Evolutionary conservation across 2,113 vertebrate genomes (phyloP).

Genomic region (Piaya cayana): DNA sequence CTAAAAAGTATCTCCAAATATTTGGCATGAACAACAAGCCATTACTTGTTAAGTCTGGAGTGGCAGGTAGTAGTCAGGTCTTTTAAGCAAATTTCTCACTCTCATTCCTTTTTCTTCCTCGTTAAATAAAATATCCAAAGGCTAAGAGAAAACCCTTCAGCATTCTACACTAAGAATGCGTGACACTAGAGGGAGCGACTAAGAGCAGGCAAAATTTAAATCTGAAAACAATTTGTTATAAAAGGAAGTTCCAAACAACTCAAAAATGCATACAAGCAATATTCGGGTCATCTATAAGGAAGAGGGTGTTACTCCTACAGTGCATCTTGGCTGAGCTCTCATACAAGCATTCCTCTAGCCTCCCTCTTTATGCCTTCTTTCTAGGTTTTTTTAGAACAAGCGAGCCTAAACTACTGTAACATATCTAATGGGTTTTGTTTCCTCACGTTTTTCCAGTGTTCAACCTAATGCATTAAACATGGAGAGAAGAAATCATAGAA

Average conservation of each 20-base stretch:
- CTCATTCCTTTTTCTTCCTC: background rate
- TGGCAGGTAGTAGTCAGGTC: fast-evolving
- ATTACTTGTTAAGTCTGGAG: background rate
- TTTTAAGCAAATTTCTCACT: background rate
- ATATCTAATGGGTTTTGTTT: background rate
- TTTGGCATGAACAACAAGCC: background rate
- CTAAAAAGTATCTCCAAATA: background rate
- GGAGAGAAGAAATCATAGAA: background rate
- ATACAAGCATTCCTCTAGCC: background rate
- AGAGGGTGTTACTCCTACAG: background rate
- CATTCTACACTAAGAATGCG: background rate
- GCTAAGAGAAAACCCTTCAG: background rate
- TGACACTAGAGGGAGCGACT: background rate
- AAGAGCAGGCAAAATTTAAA: background rate
- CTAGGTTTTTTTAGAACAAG: background rate
- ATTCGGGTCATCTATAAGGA: background rate
- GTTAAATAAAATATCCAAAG: background rate
- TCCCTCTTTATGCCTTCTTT: background rate
- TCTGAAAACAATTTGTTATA: background rate
- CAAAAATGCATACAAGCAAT: background rate
- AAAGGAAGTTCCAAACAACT: background rate
- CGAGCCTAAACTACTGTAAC: background rate
- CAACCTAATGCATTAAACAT: background rate
- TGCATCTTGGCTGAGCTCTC: background rate
- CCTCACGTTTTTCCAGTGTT: background rate